These are phyloP conservation scores for Brenthis hecate DNA, from an alignment of 2,888 invertebrate species.

Conservation along the genomic window DNA sequence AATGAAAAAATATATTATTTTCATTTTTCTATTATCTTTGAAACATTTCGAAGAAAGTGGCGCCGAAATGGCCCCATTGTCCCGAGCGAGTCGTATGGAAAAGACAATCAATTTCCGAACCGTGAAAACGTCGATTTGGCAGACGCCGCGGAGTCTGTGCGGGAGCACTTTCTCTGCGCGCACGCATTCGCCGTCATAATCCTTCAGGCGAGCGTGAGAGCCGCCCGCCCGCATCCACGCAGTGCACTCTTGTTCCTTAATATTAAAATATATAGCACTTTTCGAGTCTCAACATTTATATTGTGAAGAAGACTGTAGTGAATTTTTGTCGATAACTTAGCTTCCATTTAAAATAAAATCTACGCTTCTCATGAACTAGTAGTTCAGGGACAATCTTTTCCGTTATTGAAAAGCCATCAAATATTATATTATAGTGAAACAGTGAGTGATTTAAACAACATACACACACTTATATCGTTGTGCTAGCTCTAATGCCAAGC, in stretches of 20 bases:
- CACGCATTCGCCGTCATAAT: slow-evolving; percentile 53
- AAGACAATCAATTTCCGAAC: slow-evolving; percentile 70
- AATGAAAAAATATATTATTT: slow-evolving; percentile 27
- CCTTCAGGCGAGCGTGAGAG: slow-evolving; percentile 65
- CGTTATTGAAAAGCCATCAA: neutral
- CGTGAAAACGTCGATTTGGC: slow-evolving; percentile 77
- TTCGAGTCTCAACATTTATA: neutral
- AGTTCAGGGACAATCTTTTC: neutral
- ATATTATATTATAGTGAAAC: slow-evolving; percentile 25
- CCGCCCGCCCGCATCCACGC: slow-evolving; percentile 60
- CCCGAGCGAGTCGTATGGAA: slow-evolving; percentile 65
- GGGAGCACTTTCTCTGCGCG: slow-evolving; percentile 77
- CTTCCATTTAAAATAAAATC: neutral
- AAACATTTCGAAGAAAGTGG: slow-evolving; percentile 40
- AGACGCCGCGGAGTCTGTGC: slow-evolving; percentile 80
- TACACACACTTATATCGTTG: slow-evolving; percentile 60
- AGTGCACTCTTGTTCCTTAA: slow-evolving; percentile 27
- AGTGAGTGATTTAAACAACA: slow-evolving; percentile 40
- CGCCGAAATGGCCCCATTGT: slow-evolving; percentile 51
- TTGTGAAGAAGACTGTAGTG: too few species aligned
- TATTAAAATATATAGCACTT: neutral
- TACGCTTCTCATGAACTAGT: neutral
- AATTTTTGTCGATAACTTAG: neutral
- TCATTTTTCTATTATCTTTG: slow-evolving; percentile 25
- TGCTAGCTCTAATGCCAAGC: slow-evolving; percentile 56